Evolutionary conservation across 2,888 invertebrate species (phyloP).

Genomic region (Parochlus steinenii): DNA sequence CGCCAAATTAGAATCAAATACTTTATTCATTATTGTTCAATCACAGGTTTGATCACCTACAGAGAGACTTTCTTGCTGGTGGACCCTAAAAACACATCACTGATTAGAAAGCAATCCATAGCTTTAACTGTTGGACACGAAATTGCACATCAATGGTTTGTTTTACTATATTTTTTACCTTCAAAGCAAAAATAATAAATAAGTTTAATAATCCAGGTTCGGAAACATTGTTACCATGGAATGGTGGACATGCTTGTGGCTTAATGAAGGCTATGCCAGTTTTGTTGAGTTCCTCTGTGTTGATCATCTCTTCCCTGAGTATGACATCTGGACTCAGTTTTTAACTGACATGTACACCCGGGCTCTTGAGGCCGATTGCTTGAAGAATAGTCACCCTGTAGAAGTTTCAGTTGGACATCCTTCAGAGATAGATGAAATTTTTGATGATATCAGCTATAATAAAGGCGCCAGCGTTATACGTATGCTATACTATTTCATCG

Average conservation of each 20-base stretch:
- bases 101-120: slow-evolving; percentile 67
- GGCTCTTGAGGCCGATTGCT: slow-evolving; percentile 70
- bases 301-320: slow-evolving; percentile 82
- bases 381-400: slow-evolving; percentile 90
- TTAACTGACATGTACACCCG: slow-evolving; percentile 73
- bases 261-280: slow-evolving; percentile 92
- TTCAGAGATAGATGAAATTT: slow-evolving; percentile 91
- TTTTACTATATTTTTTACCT: too few relatives aligned
- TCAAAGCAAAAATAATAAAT: too few relatives aligned
- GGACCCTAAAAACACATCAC: slow-evolving; percentile 79
- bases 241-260: slow-evolving; percentile 95
- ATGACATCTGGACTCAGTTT: slow-evolving; percentile 94
- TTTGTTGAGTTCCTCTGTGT: slow-evolving; percentile 93
- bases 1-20: too few relatives aligned
- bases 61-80: slow-evolving; percentile 81
- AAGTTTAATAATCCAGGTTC: too few relatives aligned
- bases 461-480: slow-evolving; percentile 91
- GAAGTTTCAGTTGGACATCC: slow-evolving; percentile 92
- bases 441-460: slow-evolving; percentile 92
- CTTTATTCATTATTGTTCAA: neutral
- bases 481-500: slow-evolving; percentile 88
- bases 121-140: slow-evolving; percentile 85
- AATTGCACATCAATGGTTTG: slow-evolving; percentile 96
- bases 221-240: slow-evolving; percentile 56
- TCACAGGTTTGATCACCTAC: slow-evolving; percentile 51